Conservation (phyloP, 2,113 vertebrate species). For the Sapajus apella region DNA sequence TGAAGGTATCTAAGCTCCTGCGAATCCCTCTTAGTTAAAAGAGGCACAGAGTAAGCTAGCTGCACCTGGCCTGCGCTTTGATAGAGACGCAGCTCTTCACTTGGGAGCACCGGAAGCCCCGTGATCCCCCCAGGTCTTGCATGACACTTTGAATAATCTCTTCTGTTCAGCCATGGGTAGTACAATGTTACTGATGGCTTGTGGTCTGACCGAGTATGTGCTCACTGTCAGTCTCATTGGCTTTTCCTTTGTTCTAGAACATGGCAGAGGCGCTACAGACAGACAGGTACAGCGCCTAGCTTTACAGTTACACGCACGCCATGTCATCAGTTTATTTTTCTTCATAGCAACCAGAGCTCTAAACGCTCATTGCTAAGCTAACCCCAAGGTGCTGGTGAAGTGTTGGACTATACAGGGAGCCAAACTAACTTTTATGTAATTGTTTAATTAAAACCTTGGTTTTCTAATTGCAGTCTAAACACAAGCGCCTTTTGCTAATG, state of each 20-base stretch:
- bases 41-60: accelerated
- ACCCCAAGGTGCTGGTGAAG: accelerated
- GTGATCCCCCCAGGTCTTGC: background rate
- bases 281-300: background rate
- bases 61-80: background rate
- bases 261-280: background rate
- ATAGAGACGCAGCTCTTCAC: background rate
- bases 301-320: accelerated
- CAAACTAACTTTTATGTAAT: background rate
- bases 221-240: accelerated
- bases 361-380: background rate
- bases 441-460: conserved; percentile 35
- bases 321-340: background rate
- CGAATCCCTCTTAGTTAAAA: background rate
- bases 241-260: accelerated
- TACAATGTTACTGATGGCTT: background rate
- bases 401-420: accelerated
- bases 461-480: background rate
- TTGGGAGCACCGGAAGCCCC: accelerated
- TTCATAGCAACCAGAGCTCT: background rate
- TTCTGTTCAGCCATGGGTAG: accelerated
- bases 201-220: background rate
- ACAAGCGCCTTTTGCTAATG: accelerated
- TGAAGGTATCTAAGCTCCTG: background rate
- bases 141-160: conserved; percentile 27